Conservation (phyloP, 2,888 invertebrate species). For the Apotomis betuletana region DNA sequence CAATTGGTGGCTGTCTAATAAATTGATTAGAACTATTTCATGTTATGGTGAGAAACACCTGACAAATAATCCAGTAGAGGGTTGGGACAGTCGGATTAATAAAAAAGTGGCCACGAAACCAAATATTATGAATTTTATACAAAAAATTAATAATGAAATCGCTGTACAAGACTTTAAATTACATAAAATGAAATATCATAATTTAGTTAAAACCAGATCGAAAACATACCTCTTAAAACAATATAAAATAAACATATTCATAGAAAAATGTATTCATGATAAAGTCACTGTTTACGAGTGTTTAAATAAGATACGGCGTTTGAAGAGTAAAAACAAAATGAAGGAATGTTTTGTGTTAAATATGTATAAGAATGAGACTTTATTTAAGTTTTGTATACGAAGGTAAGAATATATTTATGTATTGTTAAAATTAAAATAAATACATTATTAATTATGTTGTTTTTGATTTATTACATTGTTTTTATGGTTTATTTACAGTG, state of each 20-base stretch:
- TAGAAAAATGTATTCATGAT: slow-evolving; percentile 3
- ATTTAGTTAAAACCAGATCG: neutral
- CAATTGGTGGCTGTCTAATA: no score
- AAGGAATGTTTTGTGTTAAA: slow-evolving; percentile 1
- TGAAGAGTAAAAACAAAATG: neutral
- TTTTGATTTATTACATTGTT: no score
- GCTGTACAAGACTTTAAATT: no score
- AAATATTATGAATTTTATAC: no score
- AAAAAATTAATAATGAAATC: no score
- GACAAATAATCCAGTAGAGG: no score
- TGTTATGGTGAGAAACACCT: no score
- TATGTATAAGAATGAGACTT: neutral
- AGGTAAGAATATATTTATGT: neutral
- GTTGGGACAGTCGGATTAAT: no score
- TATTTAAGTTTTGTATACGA: neutral
- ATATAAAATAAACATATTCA: slow-evolving; percentile 3
- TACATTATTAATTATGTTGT: no score
- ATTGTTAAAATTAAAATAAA: no score
- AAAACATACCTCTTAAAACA: slow-evolving; percentile 3
- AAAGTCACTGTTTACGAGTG: slow-evolving; percentile 9
- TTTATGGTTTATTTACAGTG: no score
- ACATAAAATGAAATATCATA: slow-evolving; percentile 7
- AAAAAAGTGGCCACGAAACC: slow-evolving; percentile 8
- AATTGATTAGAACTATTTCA: no score
- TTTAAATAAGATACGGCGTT: slow-evolving; percentile 7